Percentiles rank a stretch among this genome's conserved stretches.
phyloP scores from a whole-genome alignment of 2,113 vertebrate species.

The Gymnobelideus leadbeateri region DNA sequence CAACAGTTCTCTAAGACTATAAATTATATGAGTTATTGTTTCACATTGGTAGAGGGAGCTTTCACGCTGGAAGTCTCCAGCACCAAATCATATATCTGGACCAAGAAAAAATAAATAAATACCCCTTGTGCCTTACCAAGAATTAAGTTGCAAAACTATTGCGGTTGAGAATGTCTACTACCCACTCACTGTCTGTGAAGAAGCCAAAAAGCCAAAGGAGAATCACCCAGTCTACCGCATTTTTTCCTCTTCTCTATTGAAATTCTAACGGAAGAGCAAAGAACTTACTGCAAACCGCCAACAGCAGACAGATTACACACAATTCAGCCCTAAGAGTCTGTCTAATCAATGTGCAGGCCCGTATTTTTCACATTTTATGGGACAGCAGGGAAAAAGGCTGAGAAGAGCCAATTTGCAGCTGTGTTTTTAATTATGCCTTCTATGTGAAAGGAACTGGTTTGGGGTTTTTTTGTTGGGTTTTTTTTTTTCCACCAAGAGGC shows the following conservation, averaged over 20 bases:
- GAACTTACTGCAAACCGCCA: slow-evolving; percentile 74
- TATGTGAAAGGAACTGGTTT: slow-evolving; percentile 63
- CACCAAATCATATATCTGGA: neutral
- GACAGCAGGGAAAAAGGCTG: slow-evolving; percentile 77
- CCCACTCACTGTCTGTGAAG: slow-evolving; percentile 35
- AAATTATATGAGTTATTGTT: neutral
- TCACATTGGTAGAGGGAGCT: neutral
- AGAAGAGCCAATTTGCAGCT: slow-evolving; percentile 80
- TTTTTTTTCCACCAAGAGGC: slow-evolving; percentile 58
- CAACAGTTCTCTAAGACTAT: neutral
- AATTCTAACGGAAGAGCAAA: slow-evolving; percentile 75
- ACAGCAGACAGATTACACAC: slow-evolving; percentile 72
- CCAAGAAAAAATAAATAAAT: neutral
- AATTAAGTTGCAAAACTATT: neutral
- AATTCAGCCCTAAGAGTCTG: slow-evolving; percentile 73
- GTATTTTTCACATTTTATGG: slow-evolving; percentile 81
- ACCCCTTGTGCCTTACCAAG: neutral
- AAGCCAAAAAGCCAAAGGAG: slow-evolving; percentile 31
- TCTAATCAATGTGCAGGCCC: slow-evolving; percentile 81
- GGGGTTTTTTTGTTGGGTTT: neutral
- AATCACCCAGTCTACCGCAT: slow-evolving; percentile 59
- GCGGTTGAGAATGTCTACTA: neutral
- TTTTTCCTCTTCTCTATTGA: slow-evolving; percentile 72
- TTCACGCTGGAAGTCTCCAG: neutral
- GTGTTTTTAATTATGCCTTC: slow-evolving; percentile 79